Conservation (phyloP, 2,113 vertebrate genomes). For the Propithecus coquereli region DNA sequence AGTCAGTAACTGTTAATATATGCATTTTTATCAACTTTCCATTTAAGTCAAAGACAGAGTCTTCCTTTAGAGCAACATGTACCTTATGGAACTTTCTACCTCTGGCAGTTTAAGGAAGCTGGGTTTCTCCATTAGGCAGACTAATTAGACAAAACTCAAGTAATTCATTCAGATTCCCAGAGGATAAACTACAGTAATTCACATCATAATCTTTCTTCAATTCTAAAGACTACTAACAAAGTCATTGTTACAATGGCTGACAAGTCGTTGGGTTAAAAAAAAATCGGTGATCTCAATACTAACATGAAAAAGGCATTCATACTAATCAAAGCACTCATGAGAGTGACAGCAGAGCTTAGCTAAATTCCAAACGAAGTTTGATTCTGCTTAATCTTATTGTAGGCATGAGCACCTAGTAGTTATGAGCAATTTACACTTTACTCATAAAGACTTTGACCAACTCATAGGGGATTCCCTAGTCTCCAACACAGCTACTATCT, state of each 20-base stretch:
- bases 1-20: conserved; percentile 22
- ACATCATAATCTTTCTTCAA: neutral
- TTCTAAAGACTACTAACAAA: conserved; percentile 20
- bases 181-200: neutral
- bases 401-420: neutral
- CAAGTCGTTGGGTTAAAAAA: neutral
- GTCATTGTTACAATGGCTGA: neutral
- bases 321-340: neutral
- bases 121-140: neutral
- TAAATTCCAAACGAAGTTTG: neutral
- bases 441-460: neutral
- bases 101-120: neutral
- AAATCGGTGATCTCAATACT: neutral
- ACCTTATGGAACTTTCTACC: neutral
- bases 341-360: neutral
- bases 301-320: neutral
- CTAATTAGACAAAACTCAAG: neutral
- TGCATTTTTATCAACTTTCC: conserved; percentile 34
- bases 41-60: conserved; percentile 19
- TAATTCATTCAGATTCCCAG: neutral
- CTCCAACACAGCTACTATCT: neutral
- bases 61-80: neutral
- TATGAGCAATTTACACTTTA: neutral
- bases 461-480: neutral
- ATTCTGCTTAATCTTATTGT: neutral